Evolutionary conservation across 92 coral and sea anemone genomes (phyloP), one percentile per base, ranked within the genome.

Genomic region (Siderastrea siderea): DNA sequence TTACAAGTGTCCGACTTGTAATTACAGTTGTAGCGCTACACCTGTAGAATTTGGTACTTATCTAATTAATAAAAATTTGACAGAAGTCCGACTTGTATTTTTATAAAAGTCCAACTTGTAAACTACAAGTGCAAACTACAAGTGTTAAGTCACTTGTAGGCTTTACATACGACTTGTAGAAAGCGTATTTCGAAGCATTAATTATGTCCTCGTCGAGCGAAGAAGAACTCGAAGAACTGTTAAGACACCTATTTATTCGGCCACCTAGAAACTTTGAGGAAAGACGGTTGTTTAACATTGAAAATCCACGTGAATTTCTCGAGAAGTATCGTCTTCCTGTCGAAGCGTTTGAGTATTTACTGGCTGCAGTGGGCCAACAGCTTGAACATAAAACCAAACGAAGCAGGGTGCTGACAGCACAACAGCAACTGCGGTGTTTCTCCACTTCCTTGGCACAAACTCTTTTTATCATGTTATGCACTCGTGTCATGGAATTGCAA

Each of bases 221-320:
- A 46, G 70, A 78, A 59, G 70, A n/a, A n/a, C n/a, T n/a, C n/a
- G n/a, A n/a, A n/a, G 52, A 59, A 26, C 64, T 26, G 26, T 26
- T 78, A 16, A 8, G 51, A 78, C 11, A 59, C 12, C 11, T 3
- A 60, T 3, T 54, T 61, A 46, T 14, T 5, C 65, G 65, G 3
- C 82, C 57, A 17, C 77, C 70, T 3, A 17, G 84, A 15, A 79
- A 79, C 48, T 79, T 79, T 64, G 54, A 46, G 73, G 26, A 60
- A 83, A 83, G 87, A 71, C 78, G 67, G 78, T 26, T 83, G 38
- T 17, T 70, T 2, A 70, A 83, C 67, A 15, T 83, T 7, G 55
- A 51, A 58, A 70, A 83, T 83, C 66, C 83, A 61, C 43, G 83
- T 46, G 71, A 14, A 65, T 78, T 78, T 43, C 10, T 71, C 45